phyloP scores from a whole-genome alignment of 2,888 invertebrate species.

The Megastigmus dorsalis region DNA sequence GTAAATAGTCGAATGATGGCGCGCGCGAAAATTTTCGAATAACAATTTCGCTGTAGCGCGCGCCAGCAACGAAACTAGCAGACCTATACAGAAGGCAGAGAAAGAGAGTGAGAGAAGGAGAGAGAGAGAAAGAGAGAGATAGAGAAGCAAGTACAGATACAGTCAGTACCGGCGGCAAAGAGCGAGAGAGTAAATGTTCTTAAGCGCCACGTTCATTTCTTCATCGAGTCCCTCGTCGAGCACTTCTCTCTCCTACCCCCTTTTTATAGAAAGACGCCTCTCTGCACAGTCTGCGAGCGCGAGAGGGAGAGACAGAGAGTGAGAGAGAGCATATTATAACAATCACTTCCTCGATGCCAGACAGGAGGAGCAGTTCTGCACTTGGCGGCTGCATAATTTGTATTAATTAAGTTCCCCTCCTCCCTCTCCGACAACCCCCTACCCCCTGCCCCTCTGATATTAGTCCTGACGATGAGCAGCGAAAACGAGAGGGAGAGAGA shows the following conservation, averaged over 20 bases:
- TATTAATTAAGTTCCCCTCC: constrained; percentile 49
- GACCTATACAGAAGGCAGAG: background rate
- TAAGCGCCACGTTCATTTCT: constrained; percentile 2
- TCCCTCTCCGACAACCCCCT: background rate
- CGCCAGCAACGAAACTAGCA: background rate
- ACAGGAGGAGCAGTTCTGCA: background rate
- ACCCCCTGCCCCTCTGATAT: background rate
- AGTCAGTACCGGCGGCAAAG: background rate
- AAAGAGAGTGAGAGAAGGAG: background rate
- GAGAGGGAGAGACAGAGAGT: background rate
- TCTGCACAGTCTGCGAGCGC: background rate
- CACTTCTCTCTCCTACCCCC: background rate
- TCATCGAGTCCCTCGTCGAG: background rate
- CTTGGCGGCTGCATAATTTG: constrained; percentile 46
- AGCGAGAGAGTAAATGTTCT: no score
- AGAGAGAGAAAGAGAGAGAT: background rate
- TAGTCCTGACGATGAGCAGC: constrained; percentile 9
- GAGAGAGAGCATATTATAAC: constrained; percentile 11
- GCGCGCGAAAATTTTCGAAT: background rate
- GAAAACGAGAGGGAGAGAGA: constrained; percentile 21
- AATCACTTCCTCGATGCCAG: constrained; percentile 32
- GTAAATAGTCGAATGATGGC: no score
- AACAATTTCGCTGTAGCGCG: background rate
- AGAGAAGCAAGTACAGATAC: background rate
- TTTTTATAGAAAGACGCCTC: no score